A percentile compares a stretch with the other conserved stretches of the same genome.
phyloP scores from a whole-genome alignment of 2,888 invertebrate species.

The Habroteleia sp. region DNA sequence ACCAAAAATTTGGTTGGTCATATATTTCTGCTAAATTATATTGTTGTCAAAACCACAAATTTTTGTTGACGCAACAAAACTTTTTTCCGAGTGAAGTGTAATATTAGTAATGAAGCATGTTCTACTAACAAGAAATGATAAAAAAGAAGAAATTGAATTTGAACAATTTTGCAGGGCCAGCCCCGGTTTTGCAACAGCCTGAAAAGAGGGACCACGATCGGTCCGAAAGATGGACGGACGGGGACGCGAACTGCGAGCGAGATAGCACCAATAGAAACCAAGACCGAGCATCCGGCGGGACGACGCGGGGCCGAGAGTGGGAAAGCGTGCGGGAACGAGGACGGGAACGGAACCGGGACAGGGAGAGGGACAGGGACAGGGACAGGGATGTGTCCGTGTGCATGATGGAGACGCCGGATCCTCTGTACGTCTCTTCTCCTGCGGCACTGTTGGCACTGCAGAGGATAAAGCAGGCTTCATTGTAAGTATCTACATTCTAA shows the following conservation, averaged over 20 bases:
- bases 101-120: no score
- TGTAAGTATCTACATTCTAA: no score
- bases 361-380: slow-evolving; percentile 70
- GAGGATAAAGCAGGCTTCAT: slow-evolving; percentile 83
- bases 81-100: no score
- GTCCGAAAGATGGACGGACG: slow-evolving; percentile 46
- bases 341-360: slow-evolving; percentile 65
- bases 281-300: slow-evolving; percentile 51
- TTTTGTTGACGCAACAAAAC: no score
- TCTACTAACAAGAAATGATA: no score
- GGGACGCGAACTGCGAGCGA: slow-evolving; percentile 45
- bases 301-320: slow-evolving; percentile 57
- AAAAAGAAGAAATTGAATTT: no score
- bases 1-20: no score
- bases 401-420: slow-evolving; percentile 78
- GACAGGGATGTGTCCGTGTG: slow-evolving; percentile 76
- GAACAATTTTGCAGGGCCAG: slow-evolving; percentile 22
- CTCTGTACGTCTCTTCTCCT: slow-evolving; percentile 80
- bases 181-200: slow-evolving; percentile 25
- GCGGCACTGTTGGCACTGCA: slow-evolving; percentile 82
- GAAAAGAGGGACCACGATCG: slow-evolving; percentile 31
- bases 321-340: slow-evolving; percentile 62
- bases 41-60: no score
- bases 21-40: no score
- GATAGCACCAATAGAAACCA: slow-evolving; percentile 63